Base-by-base conservation (phyloP, 2,113 vertebrate genomes). In the Agapornis roseicollis region DNA sequence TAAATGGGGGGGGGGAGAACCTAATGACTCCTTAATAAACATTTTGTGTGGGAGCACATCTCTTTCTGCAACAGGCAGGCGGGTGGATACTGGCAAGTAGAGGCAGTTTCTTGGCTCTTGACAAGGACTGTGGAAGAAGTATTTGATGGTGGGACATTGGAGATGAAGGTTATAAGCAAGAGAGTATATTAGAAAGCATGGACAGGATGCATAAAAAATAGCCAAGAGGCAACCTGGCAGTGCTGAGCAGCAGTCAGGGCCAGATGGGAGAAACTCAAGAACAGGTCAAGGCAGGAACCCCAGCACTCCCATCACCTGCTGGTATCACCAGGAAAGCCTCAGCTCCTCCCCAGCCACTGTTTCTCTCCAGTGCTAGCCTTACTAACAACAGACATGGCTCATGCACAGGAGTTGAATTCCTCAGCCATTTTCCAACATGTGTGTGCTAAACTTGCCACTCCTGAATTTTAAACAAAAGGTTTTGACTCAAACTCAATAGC, bases 391-490 rank as follows among this genome's bases (percentile, higher is more conserved):
- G 39, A 20, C 79, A 42, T 1, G 3, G 31, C 4, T 28, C 33
- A 31, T 28, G 17, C 44, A 24, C 39, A 42, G 50, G 11, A 33
- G 16, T 7, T 70, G 29, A 73, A 70, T 42, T 56, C 64, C 46
- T 77, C 65, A 35, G 39, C 14, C 0, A 0, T 28, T 83, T 72
- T 41, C 72, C 27, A 70, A 3, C 18, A 19, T 13, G 0, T 0
- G 5, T 3, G 0, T 16, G 22, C 46, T 61, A 23, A 35, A 73
- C 7, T 58, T n/a, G 22, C 5, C 13, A 25, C 37, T 18, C 64
- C 64, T 68, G 33, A 71, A 63, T 71, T 95, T 81, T 23, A 55
- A 74, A 82, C 9, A 83, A 52, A 61, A 65, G 1, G n/a, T 82
- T 68, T 44, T 69, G 44, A 60, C n/a, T 56, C 28, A 13, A 52